Evolutionary conservation across 2,113 vertebrate species (phyloP), one percentile per base, ranked within the genome.

Genomic region (Nycticryphes semicollaris): DNA sequence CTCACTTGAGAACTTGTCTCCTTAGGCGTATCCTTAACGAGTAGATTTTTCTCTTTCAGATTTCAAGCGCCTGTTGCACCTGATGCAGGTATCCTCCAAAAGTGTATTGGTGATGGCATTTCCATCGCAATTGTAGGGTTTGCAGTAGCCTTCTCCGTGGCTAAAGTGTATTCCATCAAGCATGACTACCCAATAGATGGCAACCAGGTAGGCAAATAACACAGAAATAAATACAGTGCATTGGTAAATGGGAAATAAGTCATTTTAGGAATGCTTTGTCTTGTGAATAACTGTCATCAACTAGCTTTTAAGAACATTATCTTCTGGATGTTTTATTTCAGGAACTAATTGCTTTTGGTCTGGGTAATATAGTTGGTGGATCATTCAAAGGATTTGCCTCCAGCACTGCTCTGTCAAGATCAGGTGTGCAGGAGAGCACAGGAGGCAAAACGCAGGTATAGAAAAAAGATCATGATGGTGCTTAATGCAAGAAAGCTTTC

Each of bases 401-500:
- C 2, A 99, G 99, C 59, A 99, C 99, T 3, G 97, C 99, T 87
- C 98, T 99, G 39, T 99, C 99, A 43, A 98, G 99, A 96, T 99
- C 98, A 6, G 99, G 98, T 21, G 99, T 99, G 41, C 99, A 99
- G 93, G 99, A 99, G 91, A 99, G 99, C 94, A 99, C 99, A 4
- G 99, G 99, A 33, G 99, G 99, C 8, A 99, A 99, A 98, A 99
- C 99, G 2, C 99, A 99, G 99, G 99, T 99, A 98, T 13, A 35
- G 47, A 28, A 54, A 74, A 69, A 4, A 84, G 25, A 67, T 41
- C 10, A 21, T 47, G 19, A 27, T 30, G 35, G 12, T 3, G 4
- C 50, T 76, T 73, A 67, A 68, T 77, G 54, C 20, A 22, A 70
- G 31, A 57, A 41, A 75, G 23, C 10, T 50, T 10, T 56, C 12